These are phyloP conservation scores for Xiphorhynchus erythropygius DNA, from an alignment of 2,797 vertebrate species.

Conservation along the genomic window DNA sequence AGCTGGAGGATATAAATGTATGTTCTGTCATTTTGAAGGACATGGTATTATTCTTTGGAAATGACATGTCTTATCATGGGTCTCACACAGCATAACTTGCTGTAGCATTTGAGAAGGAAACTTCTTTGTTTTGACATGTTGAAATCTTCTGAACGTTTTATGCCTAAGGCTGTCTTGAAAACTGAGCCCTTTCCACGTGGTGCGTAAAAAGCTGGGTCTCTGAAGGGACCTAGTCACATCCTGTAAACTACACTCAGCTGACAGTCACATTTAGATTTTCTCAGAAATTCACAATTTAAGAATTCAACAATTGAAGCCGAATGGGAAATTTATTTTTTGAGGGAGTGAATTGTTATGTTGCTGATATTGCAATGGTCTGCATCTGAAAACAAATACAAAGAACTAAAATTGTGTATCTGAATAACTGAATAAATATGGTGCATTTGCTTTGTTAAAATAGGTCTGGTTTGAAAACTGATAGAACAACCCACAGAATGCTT, in stretches of 20 bases:
- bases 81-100: not conserved
- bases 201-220: constrained; percentile 22
- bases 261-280: constrained; percentile 21
- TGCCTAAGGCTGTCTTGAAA: constrained; percentile 33
- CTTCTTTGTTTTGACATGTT: constrained; percentile 40
- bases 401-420: not conserved
- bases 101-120: not conserved
- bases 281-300: constrained; percentile 9
- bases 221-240: constrained; percentile 10
- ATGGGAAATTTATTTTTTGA: not conserved
- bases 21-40: constrained; percentile 50
- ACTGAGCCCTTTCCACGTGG: not conserved
- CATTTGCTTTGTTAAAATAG: not conserved
- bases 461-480: not conserved
- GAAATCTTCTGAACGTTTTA: constrained; percentile 43
- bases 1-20: constrained; percentile 89
- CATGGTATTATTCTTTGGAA: not conserved
- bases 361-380: not conserved
- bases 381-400: not conserved
- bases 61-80: not conserved
- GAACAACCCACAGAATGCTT: not conserved
- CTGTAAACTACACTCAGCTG: constrained; percentile 13
- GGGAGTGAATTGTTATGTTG: not conserved
- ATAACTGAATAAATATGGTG: not conserved
- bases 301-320: not conserved